Conservation (phyloP, 2,113 vertebrate genomes). For the Tympanuchus pallidicinctus region DNA sequence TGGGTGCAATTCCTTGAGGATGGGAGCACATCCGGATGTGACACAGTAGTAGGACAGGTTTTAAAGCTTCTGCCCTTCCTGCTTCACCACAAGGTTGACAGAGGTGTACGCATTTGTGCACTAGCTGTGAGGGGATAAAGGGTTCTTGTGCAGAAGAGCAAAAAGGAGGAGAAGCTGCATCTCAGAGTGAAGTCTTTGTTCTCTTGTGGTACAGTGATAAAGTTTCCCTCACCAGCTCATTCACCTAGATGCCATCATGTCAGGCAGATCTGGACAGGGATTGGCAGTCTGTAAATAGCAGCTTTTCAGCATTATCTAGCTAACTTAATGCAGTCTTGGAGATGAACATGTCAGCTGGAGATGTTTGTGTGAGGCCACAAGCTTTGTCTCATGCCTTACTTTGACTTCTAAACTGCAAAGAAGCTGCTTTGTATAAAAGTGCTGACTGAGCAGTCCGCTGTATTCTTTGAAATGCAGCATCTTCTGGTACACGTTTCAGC, state of each 20-base stretch:
- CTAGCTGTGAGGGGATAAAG: too few species aligned
- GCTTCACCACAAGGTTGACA: not conserved
- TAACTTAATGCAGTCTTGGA: not conserved
- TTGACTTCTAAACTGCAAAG: not conserved
- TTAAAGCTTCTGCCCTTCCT: not conserved
- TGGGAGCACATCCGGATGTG: not conserved
- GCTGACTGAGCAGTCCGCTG: not conserved
- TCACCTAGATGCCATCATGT: not conserved
- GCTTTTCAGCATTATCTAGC: not conserved
- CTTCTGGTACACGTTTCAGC: not conserved
- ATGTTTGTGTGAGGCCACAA: not conserved
- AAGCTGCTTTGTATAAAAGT: not conserved
- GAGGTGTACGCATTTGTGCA: not conserved
- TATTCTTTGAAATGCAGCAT: not conserved
- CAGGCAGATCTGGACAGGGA: not conserved
- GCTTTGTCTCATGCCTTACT: not conserved
- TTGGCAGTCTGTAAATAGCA: not conserved
- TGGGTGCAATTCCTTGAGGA: not conserved
- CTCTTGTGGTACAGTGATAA: not conserved
- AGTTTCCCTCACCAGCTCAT: not conserved
- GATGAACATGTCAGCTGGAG: not conserved
- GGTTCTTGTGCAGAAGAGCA: not conserved
- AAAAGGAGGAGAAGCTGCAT: not conserved
- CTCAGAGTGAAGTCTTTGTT: not conserved
- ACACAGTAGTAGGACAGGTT: not conserved